Percentiles rank a stretch among this genome's conserved stretches.
These are phyloP conservation scores for Trachelipus rathkii DNA, from an alignment of 1,140 invertebrate genomes.

Conservation along the genomic window DNA sequence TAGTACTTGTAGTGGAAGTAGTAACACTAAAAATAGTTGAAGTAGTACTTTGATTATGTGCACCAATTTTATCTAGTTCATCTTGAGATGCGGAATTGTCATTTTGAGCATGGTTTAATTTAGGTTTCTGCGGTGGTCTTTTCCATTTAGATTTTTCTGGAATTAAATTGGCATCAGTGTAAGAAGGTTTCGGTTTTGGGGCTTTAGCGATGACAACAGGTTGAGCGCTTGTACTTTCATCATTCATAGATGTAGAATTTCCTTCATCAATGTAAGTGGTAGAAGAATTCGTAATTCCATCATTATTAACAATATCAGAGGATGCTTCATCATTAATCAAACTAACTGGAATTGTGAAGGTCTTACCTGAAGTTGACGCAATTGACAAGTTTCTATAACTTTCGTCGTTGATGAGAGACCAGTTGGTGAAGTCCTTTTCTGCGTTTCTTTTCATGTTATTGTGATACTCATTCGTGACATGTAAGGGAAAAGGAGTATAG, in stretches of 20 bases:
- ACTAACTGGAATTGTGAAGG: not conserved
- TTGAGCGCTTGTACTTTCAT: not conserved
- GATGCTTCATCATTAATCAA: not conserved
- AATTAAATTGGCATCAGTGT: constrained; percentile 40
- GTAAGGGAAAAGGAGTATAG: constrained; percentile 19
- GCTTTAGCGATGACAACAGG: not conserved
- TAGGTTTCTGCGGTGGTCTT: constrained; percentile 1
- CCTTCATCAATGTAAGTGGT: not conserved
- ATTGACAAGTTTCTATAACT: not conserved
- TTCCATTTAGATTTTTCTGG: constrained; percentile 26
- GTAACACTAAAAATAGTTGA: not conserved
- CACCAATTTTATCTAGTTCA: not conserved
- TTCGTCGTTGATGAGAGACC: not conserved
- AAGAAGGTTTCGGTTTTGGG: constrained; percentile 45
- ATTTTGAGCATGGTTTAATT: not conserved
- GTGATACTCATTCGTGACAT: not conserved
- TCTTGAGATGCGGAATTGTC: not conserved
- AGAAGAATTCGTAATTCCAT: not conserved
- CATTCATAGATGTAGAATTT: not conserved
- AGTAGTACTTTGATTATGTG: not conserved
- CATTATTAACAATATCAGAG: not conserved
- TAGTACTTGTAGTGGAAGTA: too few relatives aligned
- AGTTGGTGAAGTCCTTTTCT: not conserved
- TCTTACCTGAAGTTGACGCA: not conserved
- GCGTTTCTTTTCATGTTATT: not conserved